Percentiles rank a stretch among this genome's conserved stretches.
phyloP scores from a whole-genome alignment of 2,113 vertebrate genomes.

The Eira barbara region DNA sequence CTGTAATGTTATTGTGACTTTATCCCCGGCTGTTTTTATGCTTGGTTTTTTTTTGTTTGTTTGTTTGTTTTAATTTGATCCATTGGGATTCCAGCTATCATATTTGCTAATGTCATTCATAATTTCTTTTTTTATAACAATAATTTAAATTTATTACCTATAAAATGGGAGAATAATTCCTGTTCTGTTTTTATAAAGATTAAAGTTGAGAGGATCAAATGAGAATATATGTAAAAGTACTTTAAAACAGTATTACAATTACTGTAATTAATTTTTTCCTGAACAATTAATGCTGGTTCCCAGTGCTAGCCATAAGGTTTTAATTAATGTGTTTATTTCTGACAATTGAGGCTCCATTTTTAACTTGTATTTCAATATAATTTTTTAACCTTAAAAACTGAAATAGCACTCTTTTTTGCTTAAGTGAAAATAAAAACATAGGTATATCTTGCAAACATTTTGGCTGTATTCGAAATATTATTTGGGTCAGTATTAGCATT shows the following conservation, averaged over 20 bases:
- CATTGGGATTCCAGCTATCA: neutral
- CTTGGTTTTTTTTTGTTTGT: neutral
- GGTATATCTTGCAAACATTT: conserved; percentile 15
- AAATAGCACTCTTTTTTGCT: conserved; percentile 17
- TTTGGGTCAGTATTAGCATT: conserved; percentile 11
- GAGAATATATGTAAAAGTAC: neutral
- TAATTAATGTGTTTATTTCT: conserved; percentile 7
- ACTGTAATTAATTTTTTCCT: conserved; percentile 36
- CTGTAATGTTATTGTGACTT: neutral
- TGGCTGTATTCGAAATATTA: conserved; percentile 35
- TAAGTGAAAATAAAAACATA: conserved; percentile 17
- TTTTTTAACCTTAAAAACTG: conserved; percentile 37
- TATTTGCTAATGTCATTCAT: conserved; percentile 20
- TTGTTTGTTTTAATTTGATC: neutral
- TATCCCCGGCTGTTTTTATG: neutral
- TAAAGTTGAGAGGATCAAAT: conserved; percentile 17
- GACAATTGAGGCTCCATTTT: neutral
- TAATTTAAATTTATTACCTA: conserved; percentile 48
- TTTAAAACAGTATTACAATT: conserved; percentile 29
- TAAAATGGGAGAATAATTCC: neutral
- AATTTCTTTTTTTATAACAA: conserved; percentile 9
- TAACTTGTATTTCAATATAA: conserved; percentile 23
- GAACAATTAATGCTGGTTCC: neutral
- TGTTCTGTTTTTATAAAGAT: conserved; percentile 37
- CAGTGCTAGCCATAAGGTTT: neutral